A percentile compares a stretch with the other conserved stretches of the same genome.
These are phyloP conservation scores for Aselliscus stoliczkanus DNA, from an alignment of 2,797 vertebrate genomes.

Conservation along the genomic window DNA sequence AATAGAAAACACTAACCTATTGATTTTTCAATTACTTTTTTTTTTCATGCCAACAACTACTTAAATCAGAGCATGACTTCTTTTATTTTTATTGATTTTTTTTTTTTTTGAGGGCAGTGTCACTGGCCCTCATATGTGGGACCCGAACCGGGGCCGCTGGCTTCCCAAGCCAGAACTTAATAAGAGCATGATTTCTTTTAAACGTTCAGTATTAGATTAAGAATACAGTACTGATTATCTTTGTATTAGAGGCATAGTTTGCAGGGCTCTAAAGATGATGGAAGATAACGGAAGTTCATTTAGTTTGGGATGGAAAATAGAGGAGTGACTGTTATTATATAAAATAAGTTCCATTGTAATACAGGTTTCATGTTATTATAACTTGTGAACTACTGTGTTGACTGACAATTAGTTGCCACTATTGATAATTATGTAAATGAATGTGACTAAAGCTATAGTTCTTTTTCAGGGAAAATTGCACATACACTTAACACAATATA, in stretches of 20 bases:
- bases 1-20: not conserved
- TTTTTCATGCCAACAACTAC: not conserved
- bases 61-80: not conserved
- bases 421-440: not conserved
- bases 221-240: not conserved
- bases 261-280: not conserved
- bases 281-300: not conserved
- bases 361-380: not conserved
- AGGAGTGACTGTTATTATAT: not conserved
- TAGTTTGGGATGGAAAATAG: not conserved
- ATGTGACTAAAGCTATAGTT: not conserved
- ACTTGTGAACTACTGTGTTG: not conserved
- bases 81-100: too few relatives aligned
- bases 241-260: not conserved
- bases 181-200: not conserved
- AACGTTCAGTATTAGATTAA: not conserved
- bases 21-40: not conserved
- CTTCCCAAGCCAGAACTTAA: too few relatives aligned
- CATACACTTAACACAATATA: not conserved
- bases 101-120: too few relatives aligned
- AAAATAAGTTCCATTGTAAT: not conserved
- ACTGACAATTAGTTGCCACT: not conserved
- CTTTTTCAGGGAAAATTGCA: not conserved
- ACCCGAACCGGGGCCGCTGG: too few relatives aligned
- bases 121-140: too few relatives aligned